Conservation (phyloP, 2,797 vertebrate genomes). For the Naso thynnoides region DNA sequence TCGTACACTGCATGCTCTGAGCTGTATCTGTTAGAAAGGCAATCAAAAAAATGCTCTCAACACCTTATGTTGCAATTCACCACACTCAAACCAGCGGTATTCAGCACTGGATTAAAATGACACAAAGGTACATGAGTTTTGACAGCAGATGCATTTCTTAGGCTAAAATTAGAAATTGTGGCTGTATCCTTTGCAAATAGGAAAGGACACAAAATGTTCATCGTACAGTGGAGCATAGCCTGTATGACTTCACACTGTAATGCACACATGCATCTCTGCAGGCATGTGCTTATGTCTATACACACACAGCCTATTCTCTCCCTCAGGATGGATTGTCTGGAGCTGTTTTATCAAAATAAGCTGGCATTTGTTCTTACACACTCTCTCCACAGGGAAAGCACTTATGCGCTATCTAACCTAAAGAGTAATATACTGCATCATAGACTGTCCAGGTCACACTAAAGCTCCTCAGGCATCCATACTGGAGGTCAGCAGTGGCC, state of each 20-base stretch:
- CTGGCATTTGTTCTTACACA: conserved; percentile 14
- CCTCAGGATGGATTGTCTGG: conserved; percentile 51
- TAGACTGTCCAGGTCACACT: conserved; percentile 13
- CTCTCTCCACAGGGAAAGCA: conserved; percentile 23
- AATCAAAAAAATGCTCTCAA: conserved; percentile 6
- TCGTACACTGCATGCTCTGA: conserved; percentile 7
- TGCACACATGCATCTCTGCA: conserved; percentile 37
- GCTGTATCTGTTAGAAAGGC: conserved; percentile 16
- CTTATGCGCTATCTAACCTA: conserved; percentile 40
- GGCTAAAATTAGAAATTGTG: conserved; percentile 56
- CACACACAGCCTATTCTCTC: conserved; percentile 28
- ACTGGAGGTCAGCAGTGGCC: conserved; percentile 14
- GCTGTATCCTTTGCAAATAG: conserved; percentile 39
- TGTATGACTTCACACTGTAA: conserved; percentile 43
- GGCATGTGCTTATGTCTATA: conserved; percentile 16
- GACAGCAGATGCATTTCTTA: conserved; percentile 44
- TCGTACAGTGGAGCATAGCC: neutral
- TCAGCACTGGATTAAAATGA: conserved; percentile 26
- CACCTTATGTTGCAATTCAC: conserved; percentile 10
- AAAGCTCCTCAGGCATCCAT: conserved; percentile 23
- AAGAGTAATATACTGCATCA: conserved; percentile 17
- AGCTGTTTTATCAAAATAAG: conserved; percentile 56
- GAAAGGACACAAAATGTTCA: conserved; percentile 43
- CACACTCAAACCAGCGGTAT: conserved; percentile 2
- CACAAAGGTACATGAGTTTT: conserved; percentile 42